Base-by-base conservation (phyloP, 2,888 invertebrate genomes). In the Pteria penguin region DNA sequence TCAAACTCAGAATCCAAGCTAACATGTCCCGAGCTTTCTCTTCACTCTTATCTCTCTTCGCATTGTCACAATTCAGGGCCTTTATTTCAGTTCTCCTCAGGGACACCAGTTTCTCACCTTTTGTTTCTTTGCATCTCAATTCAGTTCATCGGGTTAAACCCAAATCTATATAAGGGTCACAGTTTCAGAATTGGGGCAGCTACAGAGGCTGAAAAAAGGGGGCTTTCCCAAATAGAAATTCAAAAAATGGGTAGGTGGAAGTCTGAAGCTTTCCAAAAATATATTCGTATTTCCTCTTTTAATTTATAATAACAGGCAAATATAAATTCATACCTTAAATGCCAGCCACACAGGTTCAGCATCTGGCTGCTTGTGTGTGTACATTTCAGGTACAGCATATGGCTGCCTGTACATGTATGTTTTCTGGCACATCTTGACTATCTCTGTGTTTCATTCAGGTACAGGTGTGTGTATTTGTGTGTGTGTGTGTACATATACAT, bases 161-260 rank as follows among this genome's bases (percentile, higher is more conserved):
- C 71, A 27, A 5, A 26, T 1, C 29, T 27, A n/a, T 71, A 71
- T 27, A 65, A 57, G 32, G 65, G 65, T 2, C 63, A 72, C 54
- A 63, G 72, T 52, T 71, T 71, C 31, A 62, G 61, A 27, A 72
- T 72, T 60, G 45, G 45, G 18, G 45, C 45, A 18, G 45, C 45
- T 14, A 45, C 45, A 14, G 45, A 45, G 18, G 45, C 45, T 14
- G 45, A 8, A 45, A 45, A 45, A 45, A 45, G 45, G 45, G 45
- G 45, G 45, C 8, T 45, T 45, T 45, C 45, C 8, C 45, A 45
- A 45, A 45, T 18, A 14, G 45, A 45, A 45, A 45, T 45, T 45
- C 45, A 45, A 45, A 45, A 45, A 45, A 45, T 45, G 45, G 45
- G 45, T 45, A 45, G 45, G 18, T 45, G 45, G 45, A 45, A 45